These are phyloP conservation scores for Marasmarcha lunaedactyla DNA, from an alignment of 2,888 invertebrate genomes.

Conservation along the genomic window DNA sequence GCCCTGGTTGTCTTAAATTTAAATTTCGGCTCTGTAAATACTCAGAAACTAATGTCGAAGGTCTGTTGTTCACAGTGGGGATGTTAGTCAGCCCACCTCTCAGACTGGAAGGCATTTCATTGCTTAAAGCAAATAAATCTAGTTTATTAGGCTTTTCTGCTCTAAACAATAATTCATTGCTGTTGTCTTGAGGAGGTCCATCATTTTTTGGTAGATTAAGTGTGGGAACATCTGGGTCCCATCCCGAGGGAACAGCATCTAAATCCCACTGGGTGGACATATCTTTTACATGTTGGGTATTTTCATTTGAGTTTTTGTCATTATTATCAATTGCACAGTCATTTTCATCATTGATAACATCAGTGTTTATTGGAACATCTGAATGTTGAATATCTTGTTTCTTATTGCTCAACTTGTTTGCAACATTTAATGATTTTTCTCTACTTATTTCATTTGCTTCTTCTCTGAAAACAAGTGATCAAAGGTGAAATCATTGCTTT, in stretches of 20 bases:
- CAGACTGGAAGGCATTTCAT: constrained; percentile 55
- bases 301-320: constrained; percentile 13
- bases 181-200: constrained; percentile 21
- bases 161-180: too few relatives aligned
- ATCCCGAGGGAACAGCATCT: constrained; percentile 34
- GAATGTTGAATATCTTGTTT: constrained; percentile 19
- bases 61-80: constrained; percentile 22
- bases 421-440: constrained; percentile 35
- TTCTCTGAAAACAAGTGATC: constrained; percentile 27
- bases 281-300: constrained; percentile 25
- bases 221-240: constrained; percentile 36
- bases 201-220: constrained; percentile 35
- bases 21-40: constrained; percentile 49
- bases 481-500: not conserved
- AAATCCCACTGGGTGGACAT: constrained; percentile 54
- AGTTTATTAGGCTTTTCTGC: constrained; percentile 20
- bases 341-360: constrained; percentile 12
- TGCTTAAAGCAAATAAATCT: constrained; percentile 54
- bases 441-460: constrained; percentile 51
- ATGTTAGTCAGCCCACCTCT: constrained; percentile 28
- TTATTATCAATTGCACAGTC: constrained; percentile 6
- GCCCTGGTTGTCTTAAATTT: constrained; percentile 35
- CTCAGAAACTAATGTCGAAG: constrained; percentile 49
- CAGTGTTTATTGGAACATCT: constrained; percentile 14
- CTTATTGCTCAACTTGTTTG: constrained; percentile 28